phyloP scores from a whole-genome alignment of 2,888 invertebrate species.

The Liopterus haemorrhoidalis region DNA sequence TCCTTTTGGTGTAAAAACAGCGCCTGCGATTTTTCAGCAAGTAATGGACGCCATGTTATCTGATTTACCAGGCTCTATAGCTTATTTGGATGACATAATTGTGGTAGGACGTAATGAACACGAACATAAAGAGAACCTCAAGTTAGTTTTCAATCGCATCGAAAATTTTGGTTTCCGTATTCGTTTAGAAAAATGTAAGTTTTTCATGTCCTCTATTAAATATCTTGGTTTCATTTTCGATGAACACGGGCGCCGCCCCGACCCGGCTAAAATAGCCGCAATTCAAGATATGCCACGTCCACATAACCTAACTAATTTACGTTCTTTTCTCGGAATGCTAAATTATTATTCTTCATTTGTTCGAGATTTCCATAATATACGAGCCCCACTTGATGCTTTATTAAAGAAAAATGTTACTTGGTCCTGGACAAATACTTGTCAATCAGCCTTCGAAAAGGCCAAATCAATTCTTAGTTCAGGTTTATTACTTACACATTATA shows the following conservation, averaged over 20 bases:
- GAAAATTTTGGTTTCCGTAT: neutral
- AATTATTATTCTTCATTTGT: neutral
- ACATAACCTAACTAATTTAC: no score
- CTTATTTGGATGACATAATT: no score
- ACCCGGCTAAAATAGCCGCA: neutral
- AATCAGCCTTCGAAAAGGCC: neutral
- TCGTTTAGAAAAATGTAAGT: neutral
- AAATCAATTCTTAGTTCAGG: neutral
- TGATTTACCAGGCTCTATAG: no score
- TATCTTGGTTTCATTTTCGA: neutral
- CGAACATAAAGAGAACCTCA: no score
- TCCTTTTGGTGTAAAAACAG: no score
- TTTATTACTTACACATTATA: neutral
- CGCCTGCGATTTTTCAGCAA: no score
- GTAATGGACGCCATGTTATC: no score
- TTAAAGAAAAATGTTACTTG: neutral
- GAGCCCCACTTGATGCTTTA: neutral
- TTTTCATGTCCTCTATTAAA: neutral
- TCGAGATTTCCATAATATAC: neutral
- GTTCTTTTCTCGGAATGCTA: neutral
- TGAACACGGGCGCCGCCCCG: neutral
- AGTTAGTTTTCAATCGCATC: no score
- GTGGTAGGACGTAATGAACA: no score
- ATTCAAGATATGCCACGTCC: neutral
- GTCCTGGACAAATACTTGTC: neutral